Percentiles rank a stretch among this genome's conserved stretches.
Evolutionary conservation across 2,797 vertebrate species (phyloP).

Genomic region (Clarias laeviceps): DNA sequence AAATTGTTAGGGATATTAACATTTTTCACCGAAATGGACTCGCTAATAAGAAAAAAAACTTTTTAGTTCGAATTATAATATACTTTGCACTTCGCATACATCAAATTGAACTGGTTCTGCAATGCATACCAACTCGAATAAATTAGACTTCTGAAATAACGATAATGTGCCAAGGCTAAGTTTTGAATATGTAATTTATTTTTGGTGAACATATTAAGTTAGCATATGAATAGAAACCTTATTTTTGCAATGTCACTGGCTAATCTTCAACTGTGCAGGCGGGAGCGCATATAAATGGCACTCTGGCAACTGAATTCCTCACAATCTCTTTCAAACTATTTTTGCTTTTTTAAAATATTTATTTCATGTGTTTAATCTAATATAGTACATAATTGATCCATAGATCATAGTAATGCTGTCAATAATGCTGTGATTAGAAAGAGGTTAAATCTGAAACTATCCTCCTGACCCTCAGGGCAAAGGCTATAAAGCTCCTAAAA

Average conservation of each 20-base stretch:
- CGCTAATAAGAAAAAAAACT: background rate
- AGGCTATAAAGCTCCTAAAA: background rate
- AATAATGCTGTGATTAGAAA: conserved; percentile 32
- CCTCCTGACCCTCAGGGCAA: conserved; percentile 16
- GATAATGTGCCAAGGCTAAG: background rate
- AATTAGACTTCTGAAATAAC: background rate
- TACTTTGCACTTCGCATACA: background rate
- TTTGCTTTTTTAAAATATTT: background rate
- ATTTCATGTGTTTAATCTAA: conserved; percentile 22
- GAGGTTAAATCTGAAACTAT: background rate
- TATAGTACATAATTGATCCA: conserved; percentile 13
- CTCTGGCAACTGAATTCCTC: background rate
- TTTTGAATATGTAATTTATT: background rate
- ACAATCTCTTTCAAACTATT: background rate
- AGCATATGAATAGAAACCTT: background rate
- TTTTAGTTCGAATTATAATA: background rate
- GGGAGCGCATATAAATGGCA: background rate
- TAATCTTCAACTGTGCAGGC: background rate
- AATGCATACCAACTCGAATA: background rate
- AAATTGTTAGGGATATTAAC: background rate
- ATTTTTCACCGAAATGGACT: background rate
- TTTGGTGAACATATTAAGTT: background rate
- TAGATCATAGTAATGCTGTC: background rate
- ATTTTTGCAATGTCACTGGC: background rate
- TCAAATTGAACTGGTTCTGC: background rate